Percentiles rank a stretch among this genome's conserved stretches.
Evolutionary conservation across 2,113 vertebrate genomes (phyloP).

Genomic region (Alectura lathami): DNA sequence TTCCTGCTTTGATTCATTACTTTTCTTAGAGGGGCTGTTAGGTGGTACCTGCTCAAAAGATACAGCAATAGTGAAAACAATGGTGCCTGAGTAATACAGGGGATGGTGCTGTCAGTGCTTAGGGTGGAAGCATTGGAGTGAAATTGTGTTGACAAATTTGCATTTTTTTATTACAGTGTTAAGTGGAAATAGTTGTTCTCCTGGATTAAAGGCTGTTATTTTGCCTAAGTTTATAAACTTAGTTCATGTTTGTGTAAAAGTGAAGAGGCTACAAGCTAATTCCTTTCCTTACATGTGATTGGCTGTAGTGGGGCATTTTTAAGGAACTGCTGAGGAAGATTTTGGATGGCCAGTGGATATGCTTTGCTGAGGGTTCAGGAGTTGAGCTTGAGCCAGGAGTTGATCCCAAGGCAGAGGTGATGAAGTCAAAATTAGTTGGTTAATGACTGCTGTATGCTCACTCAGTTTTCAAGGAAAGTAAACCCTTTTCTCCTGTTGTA

Average conservation of each 20-base stretch:
- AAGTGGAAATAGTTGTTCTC: neutral
- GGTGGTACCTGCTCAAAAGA: neutral
- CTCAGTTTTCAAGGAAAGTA: neutral
- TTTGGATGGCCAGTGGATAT: neutral
- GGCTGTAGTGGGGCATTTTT: neutral
- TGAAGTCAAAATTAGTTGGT: neutral
- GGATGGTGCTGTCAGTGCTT: neutral
- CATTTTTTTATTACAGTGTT: neutral
- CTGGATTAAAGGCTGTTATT: neutral
- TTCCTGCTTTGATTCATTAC: neutral
- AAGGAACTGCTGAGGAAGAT: neutral
- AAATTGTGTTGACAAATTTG: neutral
- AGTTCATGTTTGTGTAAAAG: accelerated
- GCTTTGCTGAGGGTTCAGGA: neutral
- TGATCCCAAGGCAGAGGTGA: neutral
- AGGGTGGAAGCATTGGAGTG: neutral
- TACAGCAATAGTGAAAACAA: neutral
- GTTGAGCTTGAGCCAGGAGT: neutral
- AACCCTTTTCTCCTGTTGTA: neutral
- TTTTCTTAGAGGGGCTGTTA: neutral
- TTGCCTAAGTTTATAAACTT: neutral
- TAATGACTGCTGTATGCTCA: neutral
- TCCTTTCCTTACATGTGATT: neutral
- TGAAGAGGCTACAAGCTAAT: neutral
- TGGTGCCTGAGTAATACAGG: neutral